phyloP scores from a whole-genome alignment of 2,797 vertebrate genomes.

The Prunella strophiata region DNA sequence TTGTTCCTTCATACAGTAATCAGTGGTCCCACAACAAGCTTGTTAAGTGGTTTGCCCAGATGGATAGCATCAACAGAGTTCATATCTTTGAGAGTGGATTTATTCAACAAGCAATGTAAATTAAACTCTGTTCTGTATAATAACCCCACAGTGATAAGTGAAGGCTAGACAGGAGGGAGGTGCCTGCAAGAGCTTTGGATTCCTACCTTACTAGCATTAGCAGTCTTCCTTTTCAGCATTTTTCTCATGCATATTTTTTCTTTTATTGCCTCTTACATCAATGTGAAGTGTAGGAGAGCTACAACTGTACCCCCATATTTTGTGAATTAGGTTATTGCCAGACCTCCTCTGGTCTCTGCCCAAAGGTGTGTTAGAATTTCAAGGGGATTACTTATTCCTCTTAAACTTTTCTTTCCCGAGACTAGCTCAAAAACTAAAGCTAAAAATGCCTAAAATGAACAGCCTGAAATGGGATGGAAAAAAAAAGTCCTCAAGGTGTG shows the following conservation, averaged over 20 bases:
- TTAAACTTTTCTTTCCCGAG: background rate
- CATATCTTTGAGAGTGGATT: background rate
- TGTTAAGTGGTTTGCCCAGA: background rate
- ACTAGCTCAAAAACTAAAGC: background rate
- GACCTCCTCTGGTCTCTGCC: background rate
- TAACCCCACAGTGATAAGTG: background rate
- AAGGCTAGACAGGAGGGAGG: background rate
- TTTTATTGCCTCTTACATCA: background rate
- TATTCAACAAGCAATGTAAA: background rate
- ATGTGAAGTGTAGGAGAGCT: rapidly evolving
- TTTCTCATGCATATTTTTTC: background rate
- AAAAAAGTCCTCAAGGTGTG: background rate
- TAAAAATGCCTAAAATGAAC: background rate
- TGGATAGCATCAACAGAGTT: background rate
- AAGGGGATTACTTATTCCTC: background rate
- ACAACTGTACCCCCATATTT: background rate
- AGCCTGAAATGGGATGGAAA: background rate
- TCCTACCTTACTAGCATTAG: background rate
- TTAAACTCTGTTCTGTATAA: background rate
- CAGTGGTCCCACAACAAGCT: background rate
- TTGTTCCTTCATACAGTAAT: background rate
- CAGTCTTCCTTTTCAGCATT: background rate
- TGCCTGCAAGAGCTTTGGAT: background rate
- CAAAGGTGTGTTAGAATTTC: background rate
- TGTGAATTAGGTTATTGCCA: background rate